Conservation (phyloP, 2,888 invertebrate species). For the Microplitis deprimator region DNA sequence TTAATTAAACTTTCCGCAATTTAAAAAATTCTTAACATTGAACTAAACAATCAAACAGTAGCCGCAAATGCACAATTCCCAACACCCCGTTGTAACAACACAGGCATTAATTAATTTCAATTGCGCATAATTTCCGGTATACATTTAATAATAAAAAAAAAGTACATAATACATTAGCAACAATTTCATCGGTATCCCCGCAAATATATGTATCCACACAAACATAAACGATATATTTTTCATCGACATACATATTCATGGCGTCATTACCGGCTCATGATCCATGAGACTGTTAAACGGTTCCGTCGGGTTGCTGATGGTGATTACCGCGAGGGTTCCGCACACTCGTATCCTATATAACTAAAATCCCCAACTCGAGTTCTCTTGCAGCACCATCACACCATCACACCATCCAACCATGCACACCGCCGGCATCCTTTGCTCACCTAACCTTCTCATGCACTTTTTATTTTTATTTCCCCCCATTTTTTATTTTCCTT, state of each 20-base stretch:
- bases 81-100: no score
- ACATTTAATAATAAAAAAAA: no score
- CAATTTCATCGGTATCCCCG: not conserved
- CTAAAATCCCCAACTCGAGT: conserved; percentile 20
- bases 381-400: conserved; percentile 38
- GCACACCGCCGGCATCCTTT: not conserved
- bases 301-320: conserved; percentile 54
- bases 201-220: conserved; percentile 44
- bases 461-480: conserved; percentile 41
- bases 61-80: no score
- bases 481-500: conserved; percentile 38
- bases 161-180: not conserved
- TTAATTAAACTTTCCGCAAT: no score
- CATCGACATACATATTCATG: conserved; percentile 64
- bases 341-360: not conserved
- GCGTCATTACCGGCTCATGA: conserved; percentile 65
- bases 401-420: conserved; percentile 37
- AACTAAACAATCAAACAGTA: no score
- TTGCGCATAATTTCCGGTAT: no score
- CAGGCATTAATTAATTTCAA: no score
- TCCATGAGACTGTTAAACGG: conserved; percentile 65
- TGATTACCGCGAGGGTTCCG: conserved; percentile 34
- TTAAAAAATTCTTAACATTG: no score
- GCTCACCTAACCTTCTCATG: conserved; percentile 11
- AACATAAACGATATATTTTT: conserved; percentile 52